Percentiles rank a stretch among this genome's conserved stretches.
phyloP scores from a whole-genome alignment of 2,113 vertebrate genomes.

The Hystrix cristata region DNA sequence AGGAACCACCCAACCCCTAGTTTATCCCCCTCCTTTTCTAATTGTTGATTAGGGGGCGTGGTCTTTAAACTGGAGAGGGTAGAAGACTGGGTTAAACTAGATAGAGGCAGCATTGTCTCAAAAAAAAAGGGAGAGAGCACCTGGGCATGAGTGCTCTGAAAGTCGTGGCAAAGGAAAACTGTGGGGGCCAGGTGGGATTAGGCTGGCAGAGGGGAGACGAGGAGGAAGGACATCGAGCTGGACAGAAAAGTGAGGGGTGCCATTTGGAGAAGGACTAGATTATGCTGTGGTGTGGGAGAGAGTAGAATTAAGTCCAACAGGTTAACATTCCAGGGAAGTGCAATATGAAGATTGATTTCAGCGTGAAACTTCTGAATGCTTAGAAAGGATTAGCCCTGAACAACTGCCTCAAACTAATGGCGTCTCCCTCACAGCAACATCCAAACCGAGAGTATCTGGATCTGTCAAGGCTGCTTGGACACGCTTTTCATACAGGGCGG shows the following conservation, averaged over 20 bases:
- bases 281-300: background rate
- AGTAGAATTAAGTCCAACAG: background rate
- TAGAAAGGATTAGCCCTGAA: background rate
- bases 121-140: background rate
- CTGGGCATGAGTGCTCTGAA: background rate
- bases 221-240: background rate
- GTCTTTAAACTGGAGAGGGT: slow-evolving; percentile 15
- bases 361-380: background rate
- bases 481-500: background rate
- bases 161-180: slow-evolving; percentile 15
- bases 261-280: background rate
- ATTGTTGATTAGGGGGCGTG: background rate
- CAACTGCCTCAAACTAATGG: background rate
- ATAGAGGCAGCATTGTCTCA: background rate
- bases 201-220: background rate
- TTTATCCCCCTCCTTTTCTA: background rate
- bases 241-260: background rate
- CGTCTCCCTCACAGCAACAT: background rate
- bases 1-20: background rate
- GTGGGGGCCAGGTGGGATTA: background rate
- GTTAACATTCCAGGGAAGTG: background rate
- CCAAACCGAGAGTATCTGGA: slow-evolving; percentile 38
- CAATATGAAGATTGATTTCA: background rate
- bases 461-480: background rate
- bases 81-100: slow-evolving; percentile 39